These are phyloP conservation scores for Malurus melanocephalus DNA, from an alignment of 2,113 vertebrate species.

Conservation along the genomic window DNA sequence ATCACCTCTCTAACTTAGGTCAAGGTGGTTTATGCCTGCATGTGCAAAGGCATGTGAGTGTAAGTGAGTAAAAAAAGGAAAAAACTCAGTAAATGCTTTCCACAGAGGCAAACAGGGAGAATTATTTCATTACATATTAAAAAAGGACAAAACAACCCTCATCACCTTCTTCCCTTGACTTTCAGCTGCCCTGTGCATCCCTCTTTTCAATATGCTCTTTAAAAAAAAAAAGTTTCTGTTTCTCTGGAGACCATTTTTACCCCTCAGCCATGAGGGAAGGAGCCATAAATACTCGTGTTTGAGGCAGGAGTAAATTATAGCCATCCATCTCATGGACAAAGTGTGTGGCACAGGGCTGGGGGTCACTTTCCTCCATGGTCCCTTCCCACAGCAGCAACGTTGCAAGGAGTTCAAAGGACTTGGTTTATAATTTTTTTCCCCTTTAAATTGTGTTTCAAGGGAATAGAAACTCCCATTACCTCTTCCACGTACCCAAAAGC, in stretches of 20 bases:
- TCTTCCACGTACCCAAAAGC: neutral
- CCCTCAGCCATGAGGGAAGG: conserved; percentile 31
- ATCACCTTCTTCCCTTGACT: neutral
- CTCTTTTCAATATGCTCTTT: neutral
- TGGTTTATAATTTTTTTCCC: neutral
- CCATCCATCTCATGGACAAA: conserved; percentile 45
- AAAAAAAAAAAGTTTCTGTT: neutral
- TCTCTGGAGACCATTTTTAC: conserved; percentile 21
- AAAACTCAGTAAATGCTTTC: neutral
- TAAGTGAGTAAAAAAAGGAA: neutral
- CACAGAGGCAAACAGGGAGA: neutral
- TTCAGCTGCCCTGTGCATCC: neutral
- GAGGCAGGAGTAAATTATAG: conserved; percentile 57
- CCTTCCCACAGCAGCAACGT: neutral
- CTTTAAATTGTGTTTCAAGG: neutral
- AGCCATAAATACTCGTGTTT: conserved; percentile 12
- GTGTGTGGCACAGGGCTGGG: neutral
- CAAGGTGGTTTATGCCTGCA: neutral
- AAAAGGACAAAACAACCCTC: neutral
- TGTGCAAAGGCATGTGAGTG: fast-evolving
- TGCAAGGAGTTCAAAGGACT: neutral
- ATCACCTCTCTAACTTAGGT: neutral
- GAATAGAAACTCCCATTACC: neutral
- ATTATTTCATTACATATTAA: neutral
- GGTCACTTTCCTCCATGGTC: neutral